Evolutionary conservation across 2,797 vertebrate genomes (phyloP), one percentile per base, ranked within the genome.

Genomic region (Myotis findleyi): DNA sequence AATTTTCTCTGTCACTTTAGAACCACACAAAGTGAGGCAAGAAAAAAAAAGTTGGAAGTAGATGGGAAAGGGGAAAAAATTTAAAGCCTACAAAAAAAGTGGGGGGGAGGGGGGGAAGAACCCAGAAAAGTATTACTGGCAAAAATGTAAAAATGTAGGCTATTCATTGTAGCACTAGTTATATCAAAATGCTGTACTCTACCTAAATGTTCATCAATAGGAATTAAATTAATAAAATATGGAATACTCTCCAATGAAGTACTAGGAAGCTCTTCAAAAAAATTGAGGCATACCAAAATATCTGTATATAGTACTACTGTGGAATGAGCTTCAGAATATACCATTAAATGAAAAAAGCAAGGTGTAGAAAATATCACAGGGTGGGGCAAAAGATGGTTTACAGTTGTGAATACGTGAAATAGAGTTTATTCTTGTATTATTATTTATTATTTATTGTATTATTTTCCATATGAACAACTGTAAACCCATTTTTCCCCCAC

Each of bases 281-380:
- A 86, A 82, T 14, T 64, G 20, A 95, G 30, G 53, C 41, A 82
- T 38, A 59, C 62, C 27, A 88, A 38, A 81, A 73, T 84, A 90
- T 44, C 27, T 62, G 38, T 57, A 71, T 57, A 20, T 36, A 30
- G 25, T 20, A 71, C n/a, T 64, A 87, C 23, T 75, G 33, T 21
- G 55, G 53, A 64, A 93, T 80, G 33, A 84, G 71, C 44, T 89
- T 89, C 59, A 47, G 89, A 92, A 77, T 41, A 85, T 30, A 38
- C 6, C 49, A 20, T 62, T 85, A 92, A 72, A 69, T 36, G 57
- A 30, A 53, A 49, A 91, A 71, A 51, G 38, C 27, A 91, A 93
- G 44, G 17, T 81, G 27, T 20, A 82, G 38, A 62, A 59, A 93
- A 62, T 30, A 55, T 36, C 16, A 62, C 49, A 51, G 30, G 30